These are phyloP conservation scores for Xiphydria camelus DNA, from an alignment of 2,888 invertebrate species.

Conservation along the genomic window DNA sequence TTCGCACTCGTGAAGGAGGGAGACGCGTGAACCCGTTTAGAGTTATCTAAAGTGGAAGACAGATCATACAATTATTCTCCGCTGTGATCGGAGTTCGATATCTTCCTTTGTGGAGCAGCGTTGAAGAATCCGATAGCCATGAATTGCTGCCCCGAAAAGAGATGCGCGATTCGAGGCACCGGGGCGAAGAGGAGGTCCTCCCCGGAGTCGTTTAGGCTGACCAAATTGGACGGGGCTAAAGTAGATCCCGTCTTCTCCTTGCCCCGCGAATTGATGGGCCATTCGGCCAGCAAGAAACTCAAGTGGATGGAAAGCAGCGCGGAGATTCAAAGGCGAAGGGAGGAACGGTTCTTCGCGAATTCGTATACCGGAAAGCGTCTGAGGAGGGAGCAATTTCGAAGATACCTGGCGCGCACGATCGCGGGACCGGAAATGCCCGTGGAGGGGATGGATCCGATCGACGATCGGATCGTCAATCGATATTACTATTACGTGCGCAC, in stretches of 20 bases:
- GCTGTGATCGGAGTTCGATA: too few relatives aligned
- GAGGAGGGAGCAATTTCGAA: slow-evolving; percentile 80
- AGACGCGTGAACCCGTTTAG: too few relatives aligned
- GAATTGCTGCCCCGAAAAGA: slow-evolving; percentile 38
- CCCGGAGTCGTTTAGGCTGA: slow-evolving; percentile 59
- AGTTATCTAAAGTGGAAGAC: too few relatives aligned
- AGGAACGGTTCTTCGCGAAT: slow-evolving; percentile 49
- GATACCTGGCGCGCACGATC: slow-evolving; percentile 77
- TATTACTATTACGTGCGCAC: slow-evolving; percentile 90
- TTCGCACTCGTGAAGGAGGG: too few relatives aligned
- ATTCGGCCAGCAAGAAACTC: slow-evolving; percentile 56
- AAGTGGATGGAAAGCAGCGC: slow-evolving; percentile 42
- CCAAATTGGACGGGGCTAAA: slow-evolving; percentile 53
- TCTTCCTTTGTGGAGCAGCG: too few relatives aligned
- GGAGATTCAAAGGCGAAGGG: slow-evolving; percentile 5
- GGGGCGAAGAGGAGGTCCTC: slow-evolving; percentile 58
- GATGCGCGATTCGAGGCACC: slow-evolving; percentile 59
- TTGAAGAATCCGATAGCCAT: too few relatives aligned
- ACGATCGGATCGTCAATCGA: slow-evolving; percentile 71
- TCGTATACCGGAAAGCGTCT: slow-evolving; percentile 70
- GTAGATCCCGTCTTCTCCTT: slow-evolving; percentile 66
- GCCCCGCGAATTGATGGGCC: slow-evolving; percentile 64
- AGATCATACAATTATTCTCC: too few relatives aligned
- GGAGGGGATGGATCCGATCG: slow-evolving; percentile 57
- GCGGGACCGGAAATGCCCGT: slow-evolving; percentile 62